Base-by-base conservation (phyloP, 2,113 vertebrate species). In the Centropus bengalensis region DNA sequence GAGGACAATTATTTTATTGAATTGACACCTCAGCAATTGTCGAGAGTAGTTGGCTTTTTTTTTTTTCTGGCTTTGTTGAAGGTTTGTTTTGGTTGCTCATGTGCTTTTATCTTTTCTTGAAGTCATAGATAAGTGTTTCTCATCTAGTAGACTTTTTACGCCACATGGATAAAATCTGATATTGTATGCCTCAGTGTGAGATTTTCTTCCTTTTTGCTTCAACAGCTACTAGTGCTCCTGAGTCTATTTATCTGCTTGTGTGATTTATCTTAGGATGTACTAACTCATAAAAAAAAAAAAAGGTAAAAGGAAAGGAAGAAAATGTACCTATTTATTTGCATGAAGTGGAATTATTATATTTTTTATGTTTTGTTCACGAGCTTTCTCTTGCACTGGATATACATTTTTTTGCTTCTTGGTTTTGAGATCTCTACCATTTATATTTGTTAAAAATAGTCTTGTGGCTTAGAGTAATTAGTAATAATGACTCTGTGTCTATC, bases 1-100 rank as follows among this genome's bases (percentile, higher is more conserved):
- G 89, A 89, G 55, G 19, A 49, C 33, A 92, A 58, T 92, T 92
- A 85, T 87, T 93, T 93, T 89, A 66, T 63, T 28, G 54, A 95
- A 82, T 26, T 14, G 81, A 14, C 30, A 52, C 9, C 94, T 88
- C 66, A 93, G 20, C 23, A 84, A 54, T 14, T n/a, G 8, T 8
- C 78, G 19, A 42, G 33, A 74, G 33, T 33, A 22, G 58, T 1
- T 67, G n/a, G 38, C 4, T 0, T 23, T 23, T 49, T 5, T 47
- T 52, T 58, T 70, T 77, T 42, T 55, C 9, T 58, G 8, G 9
- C 10, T 59, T 80, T 54, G 6, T 56, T 86, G 26, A 58, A 11
- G 12, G 30, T 4, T 67, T 69, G 27, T 49, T 63, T 54, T 60
- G 3, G 8, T 74, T 45, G 3, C 15, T 81, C 4, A 1, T 55